These are phyloP conservation scores for Octopus bimaculoides DNA, from an alignment of 1,140 invertebrate genomes.

Conservation along the genomic window DNA sequence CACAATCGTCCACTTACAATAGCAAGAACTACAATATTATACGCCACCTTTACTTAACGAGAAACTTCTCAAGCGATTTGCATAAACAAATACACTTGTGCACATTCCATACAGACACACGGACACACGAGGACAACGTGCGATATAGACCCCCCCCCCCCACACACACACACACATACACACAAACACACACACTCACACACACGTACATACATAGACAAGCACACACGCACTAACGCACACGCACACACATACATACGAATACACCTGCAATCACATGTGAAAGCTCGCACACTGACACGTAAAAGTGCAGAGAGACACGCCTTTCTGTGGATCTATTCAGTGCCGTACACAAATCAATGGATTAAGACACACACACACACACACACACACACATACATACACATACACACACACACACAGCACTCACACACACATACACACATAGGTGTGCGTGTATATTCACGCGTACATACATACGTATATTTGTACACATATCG, in stretches of 20 bases:
- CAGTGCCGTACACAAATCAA: neutral
- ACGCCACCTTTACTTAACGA: neutral
- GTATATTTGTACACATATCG: neutral
- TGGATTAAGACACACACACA: neutral
- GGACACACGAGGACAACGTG: neutral
- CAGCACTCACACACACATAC: neutral
- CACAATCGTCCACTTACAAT: neutral
- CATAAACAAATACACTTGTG: neutral
- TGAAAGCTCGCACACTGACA: neutral
- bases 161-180: neutral
- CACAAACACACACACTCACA: neutral
- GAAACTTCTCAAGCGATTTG: neutral
- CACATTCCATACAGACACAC: neutral
- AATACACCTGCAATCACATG: neutral
- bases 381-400: neutral
- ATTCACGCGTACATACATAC: neutral
- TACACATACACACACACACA: neutral
- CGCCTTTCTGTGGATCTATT: neutral
- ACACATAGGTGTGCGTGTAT: neutral
- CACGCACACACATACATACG: neutral
- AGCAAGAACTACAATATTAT: neutral
- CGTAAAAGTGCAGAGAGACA: neutral
- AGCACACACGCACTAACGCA: neutral
- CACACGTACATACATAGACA: neutral
- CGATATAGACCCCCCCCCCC: neutral